These are phyloP conservation scores for Mareca penelope DNA, from an alignment of 2,797 vertebrate genomes.

Conservation along the genomic window DNA sequence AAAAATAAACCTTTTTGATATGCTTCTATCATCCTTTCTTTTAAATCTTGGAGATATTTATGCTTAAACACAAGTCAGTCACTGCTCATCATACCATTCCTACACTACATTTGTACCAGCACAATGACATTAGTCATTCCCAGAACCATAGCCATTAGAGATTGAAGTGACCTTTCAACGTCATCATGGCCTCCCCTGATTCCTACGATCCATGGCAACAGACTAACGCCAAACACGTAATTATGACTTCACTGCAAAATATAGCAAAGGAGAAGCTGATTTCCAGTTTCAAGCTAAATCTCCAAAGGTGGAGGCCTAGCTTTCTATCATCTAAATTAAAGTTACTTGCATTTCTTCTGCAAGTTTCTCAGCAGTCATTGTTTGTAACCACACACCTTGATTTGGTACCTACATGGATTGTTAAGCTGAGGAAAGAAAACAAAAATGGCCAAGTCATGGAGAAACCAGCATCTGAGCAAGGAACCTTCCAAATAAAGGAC, in stretches of 20 bases:
- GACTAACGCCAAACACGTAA: constrained; percentile 4
- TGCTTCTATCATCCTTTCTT: not conserved
- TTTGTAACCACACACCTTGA: accelerated
- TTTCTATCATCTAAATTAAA: not conserved
- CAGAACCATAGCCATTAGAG: constrained; percentile 19
- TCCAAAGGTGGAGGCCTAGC: not conserved
- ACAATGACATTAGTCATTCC: constrained; percentile 51
- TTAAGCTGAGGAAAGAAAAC: not conserved
- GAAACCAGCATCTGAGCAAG: not conserved
- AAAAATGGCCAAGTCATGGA: not conserved
- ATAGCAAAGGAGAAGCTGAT: not conserved
- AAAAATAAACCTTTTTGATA: not conserved
- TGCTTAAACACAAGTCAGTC: not conserved
- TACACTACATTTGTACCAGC: constrained; percentile 25
- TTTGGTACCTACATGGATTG: not conserved
- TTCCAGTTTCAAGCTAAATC: not conserved
- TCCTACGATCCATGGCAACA: constrained; percentile 45
- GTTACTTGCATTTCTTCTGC: not conserved
- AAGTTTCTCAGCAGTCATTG: not conserved
- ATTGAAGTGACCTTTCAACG: constrained; percentile 60
- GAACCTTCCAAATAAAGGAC: not conserved
- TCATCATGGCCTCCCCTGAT: constrained; percentile 17
- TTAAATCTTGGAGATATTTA: constrained; percentile 23
- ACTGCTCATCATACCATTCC: constrained; percentile 1
- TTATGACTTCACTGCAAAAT: constrained; percentile 1